Evolutionary conservation across 2,797 vertebrate genomes (phyloP).

Genomic region (Furcifer pardalis): DNA sequence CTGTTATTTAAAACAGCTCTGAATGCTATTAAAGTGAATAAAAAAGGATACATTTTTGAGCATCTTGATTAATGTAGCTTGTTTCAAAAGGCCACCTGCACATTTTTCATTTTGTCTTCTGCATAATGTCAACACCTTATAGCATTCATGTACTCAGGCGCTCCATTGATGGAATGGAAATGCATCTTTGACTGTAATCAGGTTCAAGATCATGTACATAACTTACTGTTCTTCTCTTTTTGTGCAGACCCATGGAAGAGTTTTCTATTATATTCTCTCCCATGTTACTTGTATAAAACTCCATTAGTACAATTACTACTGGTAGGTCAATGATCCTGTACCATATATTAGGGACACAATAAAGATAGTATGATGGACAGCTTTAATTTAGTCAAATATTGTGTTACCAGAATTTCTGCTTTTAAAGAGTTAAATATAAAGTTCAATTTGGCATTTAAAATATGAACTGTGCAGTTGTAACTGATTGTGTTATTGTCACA

Average conservation of each 20-base stretch:
- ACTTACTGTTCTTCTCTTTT: not conserved
- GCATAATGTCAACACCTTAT: constrained; percentile 21
- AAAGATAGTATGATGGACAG: not conserved
- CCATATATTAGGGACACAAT: not conserved
- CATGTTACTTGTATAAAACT: not conserved
- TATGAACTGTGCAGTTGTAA: constrained; percentile 34
- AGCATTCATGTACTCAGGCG: constrained; percentile 14
- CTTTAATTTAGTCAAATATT: constrained; percentile 26
- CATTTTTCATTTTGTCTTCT: constrained; percentile 31
- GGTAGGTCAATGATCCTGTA: not conserved
- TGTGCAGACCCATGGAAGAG: not conserved
- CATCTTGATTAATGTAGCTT: constrained; percentile 36
- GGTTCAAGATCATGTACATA: not conserved
- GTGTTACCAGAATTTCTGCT: constrained; percentile 48
- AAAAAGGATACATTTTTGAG: constrained; percentile 29
- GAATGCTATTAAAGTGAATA: constrained; percentile 48
- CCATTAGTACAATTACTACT: not conserved
- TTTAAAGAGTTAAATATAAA: constrained; percentile 44
- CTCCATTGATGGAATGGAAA: not conserved
- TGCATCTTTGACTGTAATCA: not conserved
- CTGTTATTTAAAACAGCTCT: constrained; percentile 31
- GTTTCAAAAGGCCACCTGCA: constrained; percentile 35
- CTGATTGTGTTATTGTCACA: too few relatives aligned
- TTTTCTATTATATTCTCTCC: not conserved
- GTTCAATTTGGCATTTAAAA: constrained; percentile 50